Evolutionary conservation across 2,113 vertebrate genomes (phyloP).

Genomic region (Urocolius indicus): DNA sequence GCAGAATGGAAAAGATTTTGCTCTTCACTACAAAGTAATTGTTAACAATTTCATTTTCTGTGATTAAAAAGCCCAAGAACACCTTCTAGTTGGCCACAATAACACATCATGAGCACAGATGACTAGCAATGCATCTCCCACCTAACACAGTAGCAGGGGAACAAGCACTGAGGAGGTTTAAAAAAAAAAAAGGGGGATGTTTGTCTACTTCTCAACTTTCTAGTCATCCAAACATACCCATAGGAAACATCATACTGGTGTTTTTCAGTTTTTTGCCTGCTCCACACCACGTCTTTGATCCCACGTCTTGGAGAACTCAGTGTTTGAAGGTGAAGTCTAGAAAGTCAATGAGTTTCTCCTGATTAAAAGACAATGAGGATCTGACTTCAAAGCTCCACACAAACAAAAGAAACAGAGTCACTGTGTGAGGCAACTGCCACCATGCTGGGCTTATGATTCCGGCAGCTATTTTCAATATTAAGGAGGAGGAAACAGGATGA

Average conservation of each 20-base stretch:
- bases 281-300: constrained; percentile 7
- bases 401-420: not conserved
- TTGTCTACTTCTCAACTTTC: not conserved
- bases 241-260: not conserved
- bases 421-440: not conserved
- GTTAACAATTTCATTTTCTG: not conserved
- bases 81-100: not conserved
- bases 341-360: constrained; percentile 16
- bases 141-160: not conserved
- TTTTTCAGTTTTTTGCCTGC: not conserved
- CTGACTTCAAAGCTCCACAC: not conserved
- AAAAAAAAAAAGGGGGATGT: not conserved
- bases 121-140: not conserved
- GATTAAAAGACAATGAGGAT: constrained; percentile 42
- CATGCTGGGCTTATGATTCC: constrained; percentile 15
- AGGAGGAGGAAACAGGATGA: constrained; percentile 27
- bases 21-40: not conserved
- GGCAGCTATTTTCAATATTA: not conserved
- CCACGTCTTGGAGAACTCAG: not conserved
- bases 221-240: not conserved
- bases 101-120: not conserved
- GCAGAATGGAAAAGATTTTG: not conserved
- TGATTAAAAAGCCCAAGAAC: not conserved
- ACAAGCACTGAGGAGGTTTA: not conserved
- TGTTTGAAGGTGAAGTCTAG: constrained; percentile 15